phyloP scores from a whole-genome alignment of 2,113 vertebrate genomes.

The Acanthisitta chloris region DNA sequence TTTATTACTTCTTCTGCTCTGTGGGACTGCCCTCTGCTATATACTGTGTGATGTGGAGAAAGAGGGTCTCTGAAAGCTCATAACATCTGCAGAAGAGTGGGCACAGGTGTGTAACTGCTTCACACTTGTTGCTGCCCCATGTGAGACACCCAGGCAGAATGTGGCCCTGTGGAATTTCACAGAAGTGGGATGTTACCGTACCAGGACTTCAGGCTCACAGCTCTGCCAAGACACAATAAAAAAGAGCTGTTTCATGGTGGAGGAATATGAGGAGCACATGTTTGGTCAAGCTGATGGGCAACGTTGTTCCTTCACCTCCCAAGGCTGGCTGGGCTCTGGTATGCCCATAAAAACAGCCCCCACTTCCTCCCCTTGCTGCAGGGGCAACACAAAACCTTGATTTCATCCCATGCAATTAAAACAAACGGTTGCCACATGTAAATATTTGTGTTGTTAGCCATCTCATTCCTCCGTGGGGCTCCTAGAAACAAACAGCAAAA shows the following conservation, averaged over 20 bases:
- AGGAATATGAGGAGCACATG: constrained; percentile 40
- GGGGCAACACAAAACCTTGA: constrained; percentile 1
- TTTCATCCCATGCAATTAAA: constrained; percentile 32
- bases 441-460: constrained; percentile 43
- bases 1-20: neutral
- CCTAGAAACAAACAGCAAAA: neutral
- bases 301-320: neutral
- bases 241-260: constrained; percentile 23
- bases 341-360: constrained; percentile 18
- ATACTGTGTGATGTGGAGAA: neutral
- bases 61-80: neutral
- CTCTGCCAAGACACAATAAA: constrained; percentile 1
- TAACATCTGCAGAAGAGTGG: neutral
- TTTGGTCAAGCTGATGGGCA: constrained; percentile 36
- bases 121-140: neutral
- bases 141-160: neutral
- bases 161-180: neutral
- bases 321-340: constrained; percentile 25
- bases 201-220: neutral
- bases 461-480: neutral
- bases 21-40: neutral
- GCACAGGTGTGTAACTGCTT: neutral
- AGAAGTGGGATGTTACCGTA: neutral
- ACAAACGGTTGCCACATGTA: neutral
- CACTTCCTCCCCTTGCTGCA: neutral